Conservation (phyloP, 2,113 vertebrate genomes). For the Elanus axillaris region DNA sequence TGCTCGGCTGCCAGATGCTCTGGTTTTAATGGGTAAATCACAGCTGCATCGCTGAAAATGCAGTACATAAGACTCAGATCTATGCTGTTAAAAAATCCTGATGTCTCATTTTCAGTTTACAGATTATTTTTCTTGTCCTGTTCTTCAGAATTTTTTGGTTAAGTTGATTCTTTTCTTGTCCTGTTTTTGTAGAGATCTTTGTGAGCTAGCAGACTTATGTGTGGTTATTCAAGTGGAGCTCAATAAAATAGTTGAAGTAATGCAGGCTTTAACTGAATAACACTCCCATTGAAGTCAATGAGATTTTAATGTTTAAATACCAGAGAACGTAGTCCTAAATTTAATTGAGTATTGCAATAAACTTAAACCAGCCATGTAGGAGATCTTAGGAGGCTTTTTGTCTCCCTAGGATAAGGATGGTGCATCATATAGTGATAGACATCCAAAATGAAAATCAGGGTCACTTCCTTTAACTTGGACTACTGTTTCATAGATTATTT, state of each 20-base stretch:
- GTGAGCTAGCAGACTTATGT: not conserved
- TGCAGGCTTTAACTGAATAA: not conserved
- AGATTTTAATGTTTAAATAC: not conserved
- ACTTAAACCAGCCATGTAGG: not conserved
- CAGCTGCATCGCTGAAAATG: not conserved
- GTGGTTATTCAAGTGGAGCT: not conserved
- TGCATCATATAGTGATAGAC: not conserved
- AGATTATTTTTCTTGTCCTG: not conserved
- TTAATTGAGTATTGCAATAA: not conserved
- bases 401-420: not conserved
- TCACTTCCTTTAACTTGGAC: not conserved
- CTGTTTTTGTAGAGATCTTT: not conserved
- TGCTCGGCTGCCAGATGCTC: not conserved
- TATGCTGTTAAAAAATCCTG: not conserved
- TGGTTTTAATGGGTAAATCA: not conserved
- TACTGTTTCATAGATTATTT: not conserved
- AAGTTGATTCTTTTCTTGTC: not conserved
- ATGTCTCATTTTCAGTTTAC: not conserved
- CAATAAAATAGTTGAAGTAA: not conserved
- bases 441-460: not conserved
- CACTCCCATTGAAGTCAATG: not conserved
- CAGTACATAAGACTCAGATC: not conserved
- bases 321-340: not conserved
- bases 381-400: not conserved
- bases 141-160: not conserved